Conservation (phyloP, 2,888 invertebrate genomes). For the Ischnus inquisitorius region DNA sequence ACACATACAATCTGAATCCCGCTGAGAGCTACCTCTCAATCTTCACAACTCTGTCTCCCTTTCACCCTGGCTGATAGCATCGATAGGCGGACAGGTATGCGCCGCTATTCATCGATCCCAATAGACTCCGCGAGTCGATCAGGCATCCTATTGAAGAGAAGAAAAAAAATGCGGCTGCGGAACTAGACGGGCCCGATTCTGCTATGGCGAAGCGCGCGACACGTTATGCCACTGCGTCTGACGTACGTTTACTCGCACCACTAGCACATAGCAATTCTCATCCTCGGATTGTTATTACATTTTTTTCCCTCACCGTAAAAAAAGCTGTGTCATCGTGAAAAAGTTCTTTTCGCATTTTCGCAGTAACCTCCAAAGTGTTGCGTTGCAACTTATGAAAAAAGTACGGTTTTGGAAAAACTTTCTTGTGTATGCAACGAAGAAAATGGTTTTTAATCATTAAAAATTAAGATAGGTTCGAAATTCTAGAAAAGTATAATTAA, state of each 20-base stretch:
- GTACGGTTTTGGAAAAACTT: no score
- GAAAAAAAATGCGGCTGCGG: constrained; percentile 22
- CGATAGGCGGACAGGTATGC: constrained; percentile 55
- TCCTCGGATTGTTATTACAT: neutral
- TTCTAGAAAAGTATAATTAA: no score
- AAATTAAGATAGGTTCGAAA: no score
- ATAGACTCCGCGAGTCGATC: constrained; percentile 60
- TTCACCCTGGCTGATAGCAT: constrained; percentile 26
- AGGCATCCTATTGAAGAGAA: constrained; percentile 47
- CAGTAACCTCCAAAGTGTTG: neutral
- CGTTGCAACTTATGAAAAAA: no score
- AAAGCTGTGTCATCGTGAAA: neutral
- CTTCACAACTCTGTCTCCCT: constrained; percentile 49
- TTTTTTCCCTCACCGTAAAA: neutral
- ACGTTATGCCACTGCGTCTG: constrained; percentile 26
- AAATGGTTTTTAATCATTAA: no score
- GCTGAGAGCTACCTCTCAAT: constrained; percentile 56
- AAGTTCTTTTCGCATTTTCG: neutral
- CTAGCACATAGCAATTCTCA: neutral
- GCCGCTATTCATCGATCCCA: constrained; percentile 61
- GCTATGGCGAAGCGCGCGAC: constrained; percentile 1
- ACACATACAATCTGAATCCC: constrained; percentile 60
- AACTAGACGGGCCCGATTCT: constrained; percentile 17
- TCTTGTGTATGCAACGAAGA: no score
- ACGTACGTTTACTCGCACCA: constrained; percentile 37